These are phyloP conservation scores for Bos javanicus DNA, from an alignment of 2,113 vertebrate species.

Conservation along the genomic window DNA sequence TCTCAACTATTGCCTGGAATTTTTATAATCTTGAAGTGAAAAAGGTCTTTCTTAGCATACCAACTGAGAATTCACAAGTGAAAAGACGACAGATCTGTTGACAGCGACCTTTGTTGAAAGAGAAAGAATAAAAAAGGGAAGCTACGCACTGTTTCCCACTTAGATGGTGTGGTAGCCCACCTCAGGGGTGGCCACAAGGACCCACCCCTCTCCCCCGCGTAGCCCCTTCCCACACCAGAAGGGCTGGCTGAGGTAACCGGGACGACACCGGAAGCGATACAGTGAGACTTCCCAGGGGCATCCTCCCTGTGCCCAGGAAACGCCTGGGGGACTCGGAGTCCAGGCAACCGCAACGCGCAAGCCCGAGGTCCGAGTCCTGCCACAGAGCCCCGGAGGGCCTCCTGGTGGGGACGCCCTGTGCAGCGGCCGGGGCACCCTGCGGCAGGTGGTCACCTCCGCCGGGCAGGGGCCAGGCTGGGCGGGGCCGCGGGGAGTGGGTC, in stretches of 20 bases:
- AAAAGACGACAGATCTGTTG: neutral
- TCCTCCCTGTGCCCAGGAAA: neutral
- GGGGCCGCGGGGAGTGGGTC: fast-evolving
- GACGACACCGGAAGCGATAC: fast-evolving
- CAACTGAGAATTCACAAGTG: neutral
- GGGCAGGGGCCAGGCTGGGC: neutral
- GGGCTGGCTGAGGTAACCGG: neutral
- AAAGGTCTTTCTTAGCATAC: neutral
- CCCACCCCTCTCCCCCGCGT: neutral
- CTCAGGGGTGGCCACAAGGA: neutral
- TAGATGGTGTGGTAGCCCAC: neutral
- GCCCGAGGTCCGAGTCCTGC: neutral
- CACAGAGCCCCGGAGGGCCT: neutral
- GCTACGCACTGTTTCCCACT: no score
- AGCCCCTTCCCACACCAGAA: neutral
- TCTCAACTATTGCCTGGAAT: neutral
- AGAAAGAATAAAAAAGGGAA: neutral
- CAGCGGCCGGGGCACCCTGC: fast-evolving
- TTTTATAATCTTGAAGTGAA: neutral
- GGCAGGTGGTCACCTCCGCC: neutral
- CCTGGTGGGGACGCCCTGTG: neutral
- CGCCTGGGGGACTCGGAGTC: neutral
- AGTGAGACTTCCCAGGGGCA: fast-evolving
- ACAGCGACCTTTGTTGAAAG: neutral
- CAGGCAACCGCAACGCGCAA: neutral